These are phyloP conservation scores for Pelecanus crispus DNA, from an alignment of 2,113 vertebrate species.

Conservation along the genomic window DNA sequence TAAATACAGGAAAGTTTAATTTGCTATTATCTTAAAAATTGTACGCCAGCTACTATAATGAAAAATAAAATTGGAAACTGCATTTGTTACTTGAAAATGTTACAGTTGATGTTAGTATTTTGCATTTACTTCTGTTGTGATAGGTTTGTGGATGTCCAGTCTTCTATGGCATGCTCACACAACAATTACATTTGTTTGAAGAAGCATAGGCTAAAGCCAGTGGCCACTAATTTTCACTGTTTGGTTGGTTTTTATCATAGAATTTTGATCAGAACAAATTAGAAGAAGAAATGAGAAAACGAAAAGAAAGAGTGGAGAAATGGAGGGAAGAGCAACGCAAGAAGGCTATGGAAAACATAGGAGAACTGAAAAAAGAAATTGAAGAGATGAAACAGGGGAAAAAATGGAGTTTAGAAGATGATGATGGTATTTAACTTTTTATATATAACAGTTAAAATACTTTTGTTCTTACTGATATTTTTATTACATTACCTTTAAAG, in stretches of 20 bases:
- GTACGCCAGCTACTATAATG: neutral
- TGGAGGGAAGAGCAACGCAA: constrained; percentile 98
- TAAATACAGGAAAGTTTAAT: neutral
- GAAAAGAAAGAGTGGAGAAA: constrained; percentile 97
- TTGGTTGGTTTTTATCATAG: constrained; percentile 48
- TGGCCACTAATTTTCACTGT: neutral
- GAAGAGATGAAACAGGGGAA: constrained; percentile 99
- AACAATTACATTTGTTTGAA: neutral
- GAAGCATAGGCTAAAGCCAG: neutral
- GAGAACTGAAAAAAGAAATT: constrained; percentile 94
- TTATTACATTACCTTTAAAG: neutral
- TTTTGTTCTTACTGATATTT: neutral
- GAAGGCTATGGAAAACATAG: constrained; percentile 96
- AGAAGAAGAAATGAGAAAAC: constrained; percentile 98
- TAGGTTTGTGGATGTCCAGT: neutral
- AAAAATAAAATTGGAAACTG: neutral
- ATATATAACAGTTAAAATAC: neutral
- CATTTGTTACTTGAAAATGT: neutral
- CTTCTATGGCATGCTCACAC: neutral
- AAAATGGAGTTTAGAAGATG: constrained; percentile 98
- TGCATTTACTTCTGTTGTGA: neutral
- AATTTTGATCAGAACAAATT: constrained; percentile 99
- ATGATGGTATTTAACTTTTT: constrained; percentile 82
- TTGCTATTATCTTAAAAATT: neutral
- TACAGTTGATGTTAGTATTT: neutral